Conservation (phyloP, 2,797 vertebrate species). For the Pangasius macronema region DNA sequence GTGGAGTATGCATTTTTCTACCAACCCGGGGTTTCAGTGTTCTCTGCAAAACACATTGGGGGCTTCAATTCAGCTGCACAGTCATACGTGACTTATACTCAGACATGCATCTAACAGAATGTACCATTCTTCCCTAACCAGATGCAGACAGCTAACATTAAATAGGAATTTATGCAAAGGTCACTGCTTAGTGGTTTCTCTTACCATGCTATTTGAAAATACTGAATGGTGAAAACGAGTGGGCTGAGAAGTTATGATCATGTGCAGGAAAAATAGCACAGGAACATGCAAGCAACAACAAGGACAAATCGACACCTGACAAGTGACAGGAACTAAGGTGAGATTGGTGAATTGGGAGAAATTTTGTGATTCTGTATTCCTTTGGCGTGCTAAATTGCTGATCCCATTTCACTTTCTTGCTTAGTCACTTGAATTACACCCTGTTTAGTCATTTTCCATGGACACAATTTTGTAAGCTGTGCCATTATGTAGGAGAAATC, state of each 20-base stretch:
- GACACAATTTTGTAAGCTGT: slow-evolving; percentile 23
- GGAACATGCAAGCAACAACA: slow-evolving; percentile 14
- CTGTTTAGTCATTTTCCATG: slow-evolving; percentile 7
- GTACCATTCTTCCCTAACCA: slow-evolving; percentile 66
- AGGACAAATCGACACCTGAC: slow-evolving; percentile 8
- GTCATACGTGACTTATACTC: neutral
- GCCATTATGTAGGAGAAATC: slow-evolving; percentile 43
- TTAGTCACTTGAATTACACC: slow-evolving; percentile 26
- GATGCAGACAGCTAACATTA: slow-evolving; percentile 68
- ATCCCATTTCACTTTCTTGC: slow-evolving; percentile 35
- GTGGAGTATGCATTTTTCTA: neutral
- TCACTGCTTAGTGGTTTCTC: slow-evolving; percentile 70
- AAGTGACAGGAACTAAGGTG: slow-evolving; percentile 4
- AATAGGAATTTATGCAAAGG: slow-evolving; percentile 70
- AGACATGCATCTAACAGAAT: slow-evolving; percentile 55
- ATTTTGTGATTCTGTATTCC: slow-evolving; percentile 55
- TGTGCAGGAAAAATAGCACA: slow-evolving; percentile 31
- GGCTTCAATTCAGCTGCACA: slow-evolving; percentile 29
- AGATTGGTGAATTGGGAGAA: slow-evolving; percentile 19
- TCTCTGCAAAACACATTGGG: slow-evolving; percentile 6
- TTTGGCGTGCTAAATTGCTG: slow-evolving; percentile 50
- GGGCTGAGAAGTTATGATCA: slow-evolving; percentile 21
- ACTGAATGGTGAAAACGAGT: slow-evolving; percentile 21
- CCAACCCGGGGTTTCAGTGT: slow-evolving; percentile 11
- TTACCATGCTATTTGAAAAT: slow-evolving; percentile 58